Evolutionary conservation across 2,797 vertebrate genomes (phyloP).

Genomic region (Melopsittacus undulatus): DNA sequence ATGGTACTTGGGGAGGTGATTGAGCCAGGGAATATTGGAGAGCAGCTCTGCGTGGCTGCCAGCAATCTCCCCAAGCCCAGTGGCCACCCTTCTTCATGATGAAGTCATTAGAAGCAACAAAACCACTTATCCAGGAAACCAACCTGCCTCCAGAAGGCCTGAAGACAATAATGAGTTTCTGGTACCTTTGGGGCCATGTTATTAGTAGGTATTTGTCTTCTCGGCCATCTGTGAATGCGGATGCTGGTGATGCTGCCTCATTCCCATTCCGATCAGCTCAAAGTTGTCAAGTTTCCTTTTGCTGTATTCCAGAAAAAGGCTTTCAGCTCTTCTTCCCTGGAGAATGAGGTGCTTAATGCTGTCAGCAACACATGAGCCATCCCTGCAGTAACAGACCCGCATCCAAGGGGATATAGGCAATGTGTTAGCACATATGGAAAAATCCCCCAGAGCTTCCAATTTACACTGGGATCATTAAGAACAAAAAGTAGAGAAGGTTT

Average conservation of each 20-base stretch:
- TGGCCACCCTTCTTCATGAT: neutral
- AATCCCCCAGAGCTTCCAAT: neutral
- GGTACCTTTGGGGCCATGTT: neutral
- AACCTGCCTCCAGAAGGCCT: neutral
- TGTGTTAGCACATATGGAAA: conserved; percentile 25
- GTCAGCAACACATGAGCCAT: neutral
- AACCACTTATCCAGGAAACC: neutral
- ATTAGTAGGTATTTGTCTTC: neutral
- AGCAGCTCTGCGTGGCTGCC: neutral
- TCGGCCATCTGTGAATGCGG: neutral
- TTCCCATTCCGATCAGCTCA: neutral
- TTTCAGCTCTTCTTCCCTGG: conserved; percentile 5
- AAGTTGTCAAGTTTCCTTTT: neutral
- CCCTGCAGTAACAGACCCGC: neutral
- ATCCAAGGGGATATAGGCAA: conserved; percentile 15
- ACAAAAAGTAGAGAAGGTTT: neutral
- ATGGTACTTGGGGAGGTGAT: neutral
- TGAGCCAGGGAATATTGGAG: conserved; percentile 53
- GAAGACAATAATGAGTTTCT: neutral
- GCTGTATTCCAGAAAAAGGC: neutral
- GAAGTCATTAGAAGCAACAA: conserved; percentile 28
- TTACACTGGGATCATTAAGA: neutral
- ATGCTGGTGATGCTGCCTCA: neutral
- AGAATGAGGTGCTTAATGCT: neutral
- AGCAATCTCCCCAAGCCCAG: neutral